These are phyloP conservation scores for Epinephelus fuscoguttatus DNA, from an alignment of 2,113 vertebrate species.

Conservation along the genomic window DNA sequence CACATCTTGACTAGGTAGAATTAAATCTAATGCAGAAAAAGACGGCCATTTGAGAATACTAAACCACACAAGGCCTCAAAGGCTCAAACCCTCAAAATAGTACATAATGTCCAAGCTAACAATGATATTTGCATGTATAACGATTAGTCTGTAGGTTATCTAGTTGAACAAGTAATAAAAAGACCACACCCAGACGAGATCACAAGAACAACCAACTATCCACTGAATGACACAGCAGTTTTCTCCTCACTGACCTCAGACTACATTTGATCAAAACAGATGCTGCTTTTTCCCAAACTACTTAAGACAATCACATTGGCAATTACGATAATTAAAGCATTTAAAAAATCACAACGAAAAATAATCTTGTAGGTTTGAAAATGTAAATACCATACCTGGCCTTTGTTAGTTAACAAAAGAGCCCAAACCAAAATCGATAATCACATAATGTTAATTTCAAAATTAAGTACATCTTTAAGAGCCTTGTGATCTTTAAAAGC, in stretches of 20 bases:
- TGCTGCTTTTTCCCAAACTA: not conserved
- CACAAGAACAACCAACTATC: not conserved
- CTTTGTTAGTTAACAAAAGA: not conserved
- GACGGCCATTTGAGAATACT: not conserved
- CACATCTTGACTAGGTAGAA: rapidly evolving
- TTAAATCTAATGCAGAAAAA: not conserved
- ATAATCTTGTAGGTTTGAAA: not conserved
- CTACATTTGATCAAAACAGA: not conserved
- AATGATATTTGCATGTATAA: rapidly evolving
- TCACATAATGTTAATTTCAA: no score
- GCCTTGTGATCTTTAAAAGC: not conserved
- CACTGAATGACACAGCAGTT: conserved; percentile 82
- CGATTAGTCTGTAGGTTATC: rapidly evolving
- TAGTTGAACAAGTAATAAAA: not conserved
- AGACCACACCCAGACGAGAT: not conserved
- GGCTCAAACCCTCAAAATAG: not conserved
- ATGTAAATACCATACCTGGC: not conserved
- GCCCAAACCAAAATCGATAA: not conserved
- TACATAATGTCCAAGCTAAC: not conserved
- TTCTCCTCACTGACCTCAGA: conserved; percentile 5
- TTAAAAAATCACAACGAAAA: not conserved
- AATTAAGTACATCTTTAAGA: no score
- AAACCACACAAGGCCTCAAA: conserved; percentile 35
- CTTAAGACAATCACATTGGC: not conserved
- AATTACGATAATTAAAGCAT: rapidly evolving